phyloP scores from a whole-genome alignment of 1,140 invertebrate genomes.

The Lasioglossum albipes region DNA sequence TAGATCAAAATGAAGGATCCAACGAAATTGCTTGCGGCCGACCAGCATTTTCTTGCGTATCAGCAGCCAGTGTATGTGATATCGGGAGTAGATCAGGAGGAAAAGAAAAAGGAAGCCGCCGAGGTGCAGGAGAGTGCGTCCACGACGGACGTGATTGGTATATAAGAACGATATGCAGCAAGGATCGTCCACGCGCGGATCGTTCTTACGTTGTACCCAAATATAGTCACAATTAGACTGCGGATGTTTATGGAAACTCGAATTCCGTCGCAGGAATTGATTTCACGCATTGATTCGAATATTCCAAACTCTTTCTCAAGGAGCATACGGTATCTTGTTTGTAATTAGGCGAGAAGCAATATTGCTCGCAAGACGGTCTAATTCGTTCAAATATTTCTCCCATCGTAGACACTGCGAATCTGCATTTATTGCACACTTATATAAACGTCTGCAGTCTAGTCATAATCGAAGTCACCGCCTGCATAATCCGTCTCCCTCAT shows the following conservation, averaged over 20 bases:
- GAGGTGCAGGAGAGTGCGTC: conserved; percentile 34
- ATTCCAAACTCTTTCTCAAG: neutral
- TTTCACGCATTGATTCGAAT: neutral
- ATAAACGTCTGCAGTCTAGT: conserved; percentile 36
- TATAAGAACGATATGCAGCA: conserved; percentile 18
- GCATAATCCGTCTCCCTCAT: conserved; percentile 32
- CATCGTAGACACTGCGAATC: too few species aligned
- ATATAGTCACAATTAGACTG: conserved; percentile 6
- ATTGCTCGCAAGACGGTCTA: too few species aligned
- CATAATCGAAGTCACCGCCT: conserved; percentile 21
- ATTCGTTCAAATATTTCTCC: too few species aligned
- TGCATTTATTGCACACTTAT: too few species aligned
- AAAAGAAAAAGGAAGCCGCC: conserved; percentile 56
- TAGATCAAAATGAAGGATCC: conserved; percentile 75
- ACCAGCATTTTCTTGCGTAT: conserved; percentile 75
- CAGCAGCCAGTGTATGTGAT: conserved; percentile 77
- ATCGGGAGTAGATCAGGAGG: conserved; percentile 75
- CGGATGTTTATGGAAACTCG: neutral
- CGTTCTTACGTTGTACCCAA: conserved; percentile 12
- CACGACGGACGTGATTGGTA: conserved; percentile 39
- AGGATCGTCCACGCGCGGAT: neutral
- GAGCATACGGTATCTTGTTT: too few species aligned
- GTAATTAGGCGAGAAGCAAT: too few species aligned
- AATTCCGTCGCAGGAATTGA: neutral
- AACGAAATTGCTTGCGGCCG: conserved; percentile 61